Conservation (phyloP, 2,888 invertebrate genomes). For the Sabellastarte sp. region DNA sequence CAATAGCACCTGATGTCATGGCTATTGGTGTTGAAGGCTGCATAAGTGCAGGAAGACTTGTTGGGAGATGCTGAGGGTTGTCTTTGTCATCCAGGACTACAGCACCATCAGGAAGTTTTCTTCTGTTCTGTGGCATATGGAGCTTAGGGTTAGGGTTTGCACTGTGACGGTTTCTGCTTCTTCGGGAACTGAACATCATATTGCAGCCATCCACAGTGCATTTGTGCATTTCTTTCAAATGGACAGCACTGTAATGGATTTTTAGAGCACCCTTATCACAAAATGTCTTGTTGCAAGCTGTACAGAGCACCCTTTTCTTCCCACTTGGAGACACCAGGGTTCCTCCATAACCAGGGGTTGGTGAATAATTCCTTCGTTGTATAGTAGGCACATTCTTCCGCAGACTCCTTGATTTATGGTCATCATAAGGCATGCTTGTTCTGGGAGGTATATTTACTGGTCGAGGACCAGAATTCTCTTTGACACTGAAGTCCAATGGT, state of each 20-base stretch:
- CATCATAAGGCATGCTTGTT: constrained; percentile 9
- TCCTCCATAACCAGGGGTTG: constrained; percentile 53
- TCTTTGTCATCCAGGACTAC: constrained; percentile 24
- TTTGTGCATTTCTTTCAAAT: constrained; percentile 98
- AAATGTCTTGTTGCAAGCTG: constrained; percentile 97
- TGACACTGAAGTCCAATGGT: not conserved
- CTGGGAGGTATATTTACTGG: not conserved
- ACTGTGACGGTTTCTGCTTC: constrained; percentile 93
- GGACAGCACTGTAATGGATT: constrained; percentile 98
- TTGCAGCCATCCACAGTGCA: constrained; percentile 98
- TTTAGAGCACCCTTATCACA: constrained; percentile 99
- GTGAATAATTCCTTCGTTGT: constrained; percentile 54
- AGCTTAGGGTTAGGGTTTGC: constrained; percentile 98
- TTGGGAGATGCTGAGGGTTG: not conserved
- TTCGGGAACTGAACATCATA: constrained; percentile 97
- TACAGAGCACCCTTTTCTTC: constrained; percentile 96
- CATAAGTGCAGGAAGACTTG: constrained; percentile 4
- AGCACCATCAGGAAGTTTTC: constrained; percentile 71
- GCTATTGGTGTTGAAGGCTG: not conserved
- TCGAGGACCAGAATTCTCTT: not conserved
- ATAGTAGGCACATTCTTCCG: constrained; percentile 50
- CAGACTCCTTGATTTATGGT: constrained; percentile 47
- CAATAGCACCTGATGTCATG: not conserved
- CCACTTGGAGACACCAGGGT: constrained; percentile 56
- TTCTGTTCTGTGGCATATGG: constrained; percentile 88